Evolutionary conservation across 2,888 invertebrate species (phyloP), one percentile per base, ranked within the genome.

Genomic region (Cartodere bifasciata): DNA sequence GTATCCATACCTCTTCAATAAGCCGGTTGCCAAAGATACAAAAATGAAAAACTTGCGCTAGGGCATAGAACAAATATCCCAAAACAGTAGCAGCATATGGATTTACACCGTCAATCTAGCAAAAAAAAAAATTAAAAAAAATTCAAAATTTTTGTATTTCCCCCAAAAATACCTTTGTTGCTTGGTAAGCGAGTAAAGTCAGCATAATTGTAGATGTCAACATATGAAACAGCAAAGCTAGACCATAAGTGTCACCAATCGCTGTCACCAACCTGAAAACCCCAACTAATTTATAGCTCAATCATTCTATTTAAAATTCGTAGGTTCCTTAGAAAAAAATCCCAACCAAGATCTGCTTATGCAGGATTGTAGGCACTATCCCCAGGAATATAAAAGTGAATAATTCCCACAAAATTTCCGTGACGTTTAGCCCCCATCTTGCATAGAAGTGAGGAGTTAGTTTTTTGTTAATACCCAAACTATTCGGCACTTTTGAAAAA

Each of bases 1-100:
- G 6, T 23, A n/a, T 3, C 41, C 41, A 53, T 54, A 84, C 85
- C 75, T 86, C 86, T 65, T 87, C 86, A 54, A 86, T 86, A 12
- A 87, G 67, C 29, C 82, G 68, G 53, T 87, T 87, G 11, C 87
- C 87, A 46, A 82, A 85, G 43, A 86, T 82, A 54, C 86, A 86
- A 62, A 86, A 86, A 41, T 83, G 72, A 50, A 86, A 87, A 30
- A 87, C 85, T 63, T 87, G 86, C 0, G 78, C 84, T 28, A 87
- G 61, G 0, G 85, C 75, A 56, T 86, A 87, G 35, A 76, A 55
- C 35, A 87, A 60, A 49, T 86, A 87, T 1, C 86, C 86, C 30
- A 86, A 57, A 1, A 80, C 80, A 35, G 80, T 76, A 32, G 80
- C 75, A 2, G 84, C 79, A 49, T 84, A 86, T 6, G 77, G 77